These are phyloP conservation scores for Magallana ariakensis DNA, from an alignment of 1,140 invertebrate species.

Conservation along the genomic window DNA sequence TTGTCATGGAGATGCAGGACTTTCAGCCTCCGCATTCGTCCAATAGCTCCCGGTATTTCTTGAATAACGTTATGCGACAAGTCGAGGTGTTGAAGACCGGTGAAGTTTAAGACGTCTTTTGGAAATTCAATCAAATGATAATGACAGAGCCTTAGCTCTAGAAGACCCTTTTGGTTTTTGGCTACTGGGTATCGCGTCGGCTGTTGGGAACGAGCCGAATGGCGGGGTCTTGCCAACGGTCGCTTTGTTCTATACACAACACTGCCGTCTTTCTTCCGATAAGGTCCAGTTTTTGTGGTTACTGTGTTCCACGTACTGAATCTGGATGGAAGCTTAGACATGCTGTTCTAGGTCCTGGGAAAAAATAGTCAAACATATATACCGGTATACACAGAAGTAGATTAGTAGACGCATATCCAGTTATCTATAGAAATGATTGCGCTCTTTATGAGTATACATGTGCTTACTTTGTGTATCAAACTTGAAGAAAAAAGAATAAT, in stretches of 20 bases:
- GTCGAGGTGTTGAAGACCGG: constrained; percentile 70
- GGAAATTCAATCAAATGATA: constrained; percentile 66
- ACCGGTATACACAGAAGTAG: no score
- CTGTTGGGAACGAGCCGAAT: not conserved
- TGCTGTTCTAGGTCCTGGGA: not conserved
- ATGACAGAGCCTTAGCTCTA: constrained; percentile 72
- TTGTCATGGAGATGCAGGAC: constrained; percentile 71
- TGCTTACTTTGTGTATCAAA: no score
- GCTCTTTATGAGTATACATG: no score
- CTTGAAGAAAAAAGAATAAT: no score
- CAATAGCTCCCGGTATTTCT: constrained; percentile 68
- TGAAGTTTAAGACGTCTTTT: constrained; percentile 69
- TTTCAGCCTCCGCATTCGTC: constrained; percentile 67
- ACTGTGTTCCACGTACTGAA: constrained; percentile 2
- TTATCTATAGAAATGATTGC: no score
- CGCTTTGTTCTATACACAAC: not conserved
- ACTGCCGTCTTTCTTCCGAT: not conserved
- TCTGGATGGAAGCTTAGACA: not conserved
- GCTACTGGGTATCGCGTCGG: constrained; percentile 55
- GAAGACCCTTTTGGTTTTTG: constrained; percentile 66
- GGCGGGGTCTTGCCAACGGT: not conserved
- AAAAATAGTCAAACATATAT: not conserved
- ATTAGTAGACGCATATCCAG: no score
- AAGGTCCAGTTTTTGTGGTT: not conserved
- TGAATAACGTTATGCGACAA: constrained; percentile 72